A percentile compares a stretch with the other conserved stretches of the same genome.
phyloP scores from a whole-genome alignment of 2,113 vertebrate species.

The Notarius lentiginosus region DNA sequence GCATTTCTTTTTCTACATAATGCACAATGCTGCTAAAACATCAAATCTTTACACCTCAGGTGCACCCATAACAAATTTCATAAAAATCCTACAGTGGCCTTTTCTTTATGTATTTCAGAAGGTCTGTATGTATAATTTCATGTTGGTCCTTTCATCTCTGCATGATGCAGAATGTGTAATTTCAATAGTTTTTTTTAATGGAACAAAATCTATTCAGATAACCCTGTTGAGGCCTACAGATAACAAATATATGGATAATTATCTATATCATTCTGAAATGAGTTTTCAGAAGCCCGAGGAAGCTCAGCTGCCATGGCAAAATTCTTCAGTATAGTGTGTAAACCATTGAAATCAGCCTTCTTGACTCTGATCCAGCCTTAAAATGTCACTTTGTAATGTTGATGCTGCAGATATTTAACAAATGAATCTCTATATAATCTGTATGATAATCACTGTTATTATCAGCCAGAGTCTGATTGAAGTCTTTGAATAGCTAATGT shows the following conservation, averaged over 20 bases:
- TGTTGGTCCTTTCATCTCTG: neutral
- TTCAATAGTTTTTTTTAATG: neutral
- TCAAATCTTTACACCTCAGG: neutral
- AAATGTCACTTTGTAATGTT: neutral
- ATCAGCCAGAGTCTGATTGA: neutral
- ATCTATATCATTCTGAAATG: neutral
- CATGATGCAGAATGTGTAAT: neutral
- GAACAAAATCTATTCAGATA: neutral
- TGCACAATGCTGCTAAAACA: neutral
- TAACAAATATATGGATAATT: neutral
- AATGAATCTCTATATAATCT: neutral
- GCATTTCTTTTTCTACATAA: no score
- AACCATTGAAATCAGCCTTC: neutral
- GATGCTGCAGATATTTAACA: neutral
- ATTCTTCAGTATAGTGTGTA: neutral
- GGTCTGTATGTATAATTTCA: neutral
- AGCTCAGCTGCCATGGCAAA: neutral
- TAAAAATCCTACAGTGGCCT: neutral
- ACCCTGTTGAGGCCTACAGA: neutral
- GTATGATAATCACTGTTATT: neutral
- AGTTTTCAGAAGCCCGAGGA: neutral
- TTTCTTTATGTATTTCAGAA: neutral
- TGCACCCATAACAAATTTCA: neutral
- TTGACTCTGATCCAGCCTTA: neutral
- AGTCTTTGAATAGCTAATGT: neutral